phyloP scores from a whole-genome alignment of 2,113 vertebrate species.

The Pristiophorus japonicus region DNA sequence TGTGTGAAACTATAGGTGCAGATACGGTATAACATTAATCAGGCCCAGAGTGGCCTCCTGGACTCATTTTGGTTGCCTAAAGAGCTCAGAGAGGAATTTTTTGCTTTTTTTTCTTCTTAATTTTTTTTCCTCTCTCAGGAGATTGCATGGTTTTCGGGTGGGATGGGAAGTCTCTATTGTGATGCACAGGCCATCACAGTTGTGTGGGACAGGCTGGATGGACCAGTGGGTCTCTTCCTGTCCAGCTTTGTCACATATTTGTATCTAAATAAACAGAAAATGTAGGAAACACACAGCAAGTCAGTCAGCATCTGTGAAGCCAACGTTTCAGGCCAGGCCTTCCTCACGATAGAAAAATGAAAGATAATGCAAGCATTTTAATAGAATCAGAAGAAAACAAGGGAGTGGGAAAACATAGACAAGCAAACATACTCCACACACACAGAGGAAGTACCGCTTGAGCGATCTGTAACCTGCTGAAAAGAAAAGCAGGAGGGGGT shows the following conservation, averaged over 20 bases:
- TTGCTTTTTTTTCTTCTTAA: neutral
- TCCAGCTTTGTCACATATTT: neutral
- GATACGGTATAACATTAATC: neutral
- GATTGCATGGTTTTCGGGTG: neutral
- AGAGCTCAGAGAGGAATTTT: neutral
- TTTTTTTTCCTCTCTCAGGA: neutral
- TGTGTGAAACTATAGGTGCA: neutral
- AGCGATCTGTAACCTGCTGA: neutral
- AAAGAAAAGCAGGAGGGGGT: conserved; percentile 11
- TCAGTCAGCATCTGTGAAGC: neutral
- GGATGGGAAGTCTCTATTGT: neutral
- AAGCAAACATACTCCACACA: neutral
- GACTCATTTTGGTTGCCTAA: neutral
- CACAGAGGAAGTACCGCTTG: neutral
- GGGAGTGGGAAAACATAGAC: neutral
- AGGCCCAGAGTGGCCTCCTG: neutral
- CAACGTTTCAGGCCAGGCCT: neutral
- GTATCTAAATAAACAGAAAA: neutral
- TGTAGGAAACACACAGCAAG: neutral
- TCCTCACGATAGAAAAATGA: neutral
- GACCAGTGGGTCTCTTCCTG: neutral
- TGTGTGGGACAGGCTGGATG: neutral
- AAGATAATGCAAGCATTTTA: neutral
- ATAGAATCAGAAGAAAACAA: neutral
- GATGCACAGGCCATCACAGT: neutral